These are phyloP conservation scores for Sylvicapra grimmia DNA, from an alignment of 2,113 vertebrate genomes.

Conservation along the genomic window DNA sequence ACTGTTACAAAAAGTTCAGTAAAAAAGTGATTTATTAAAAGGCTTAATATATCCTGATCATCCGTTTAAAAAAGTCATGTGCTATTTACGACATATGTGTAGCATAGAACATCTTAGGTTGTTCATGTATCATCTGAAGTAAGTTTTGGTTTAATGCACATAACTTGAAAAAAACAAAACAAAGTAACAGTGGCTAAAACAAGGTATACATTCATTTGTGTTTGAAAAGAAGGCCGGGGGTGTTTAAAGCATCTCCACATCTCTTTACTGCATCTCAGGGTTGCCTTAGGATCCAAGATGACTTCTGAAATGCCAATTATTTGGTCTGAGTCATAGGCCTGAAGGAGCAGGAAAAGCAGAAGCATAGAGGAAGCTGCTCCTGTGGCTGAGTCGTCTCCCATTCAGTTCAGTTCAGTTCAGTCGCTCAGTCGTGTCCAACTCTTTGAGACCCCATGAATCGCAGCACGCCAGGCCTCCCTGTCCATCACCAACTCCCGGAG, in stretches of 20 bases:
- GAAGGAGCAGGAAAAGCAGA: slow-evolving; percentile 10
- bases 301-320: not conserved
- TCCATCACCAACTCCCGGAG: no score
- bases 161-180: not conserved
- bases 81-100: not conserved
- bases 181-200: not conserved
- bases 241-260: not conserved
- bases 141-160: not conserved
- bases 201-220: not conserved
- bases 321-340: not conserved
- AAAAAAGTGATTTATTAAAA: slow-evolving; percentile 17
- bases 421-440: no score
- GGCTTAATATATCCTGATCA: not conserved
- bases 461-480: no score
- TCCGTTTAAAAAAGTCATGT: not conserved
- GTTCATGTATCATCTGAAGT: not conserved
- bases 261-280: not conserved
- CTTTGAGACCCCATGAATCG: no score
- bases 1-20: not conserved
- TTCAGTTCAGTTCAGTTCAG: no score
- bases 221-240: not conserved
- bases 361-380: not conserved
- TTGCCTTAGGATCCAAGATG: not conserved
- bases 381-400: not conserved
- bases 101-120: not conserved